Evolutionary conservation across 1,140 invertebrate species (phyloP), one percentile per base, ranked within the genome.

Genomic region (Trichoplusia ni): DNA sequence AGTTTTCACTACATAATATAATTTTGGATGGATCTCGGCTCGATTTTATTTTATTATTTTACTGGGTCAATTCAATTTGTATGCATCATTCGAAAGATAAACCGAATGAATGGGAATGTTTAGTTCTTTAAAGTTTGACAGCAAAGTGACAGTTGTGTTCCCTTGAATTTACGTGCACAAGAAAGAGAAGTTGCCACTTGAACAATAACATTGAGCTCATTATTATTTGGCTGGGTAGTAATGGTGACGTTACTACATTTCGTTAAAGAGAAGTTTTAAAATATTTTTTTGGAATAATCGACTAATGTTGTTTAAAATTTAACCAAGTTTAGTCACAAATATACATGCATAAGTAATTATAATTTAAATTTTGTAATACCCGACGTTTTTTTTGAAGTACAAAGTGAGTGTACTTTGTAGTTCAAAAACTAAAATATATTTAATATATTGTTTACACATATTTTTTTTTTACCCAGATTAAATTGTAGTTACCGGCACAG

Each of bases 1-100:
- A 72, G 64, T 78, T 79, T 83, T 80, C 69, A 76, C 71, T 71
- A 81, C 81, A 82, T 83, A 74, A 65, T 76, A 79, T 47, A 71
- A 73, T 67, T 63, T 63, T 69, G 64, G 29, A 23, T 29, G 19
- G 40, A 69, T 69, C 62, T 64, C 59, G 33, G 51, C 37, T 68
- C 25, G 49, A 54, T 67, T 63, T 71, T 67, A 69, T 68, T 70
- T 70, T 68, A 67, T 68, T 58, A 44, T 58, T 73, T 69, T 70
- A 67, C 44, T 69, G 63, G 66, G 66, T 65, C 70, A 64, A 65
- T 44, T 61, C 53, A 58, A 68, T 62, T 58, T 63, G 14, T 65
- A 49, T 61, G 60, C 59, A 69, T 73, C 54, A 67, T 69, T 65
- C 47, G 11, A 53, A 62, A 29, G 2, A 25, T 42, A 51, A 38